Evolutionary conservation across 1,140 invertebrate species (phyloP).

Genomic region (Dendrolimus punctatus): DNA sequence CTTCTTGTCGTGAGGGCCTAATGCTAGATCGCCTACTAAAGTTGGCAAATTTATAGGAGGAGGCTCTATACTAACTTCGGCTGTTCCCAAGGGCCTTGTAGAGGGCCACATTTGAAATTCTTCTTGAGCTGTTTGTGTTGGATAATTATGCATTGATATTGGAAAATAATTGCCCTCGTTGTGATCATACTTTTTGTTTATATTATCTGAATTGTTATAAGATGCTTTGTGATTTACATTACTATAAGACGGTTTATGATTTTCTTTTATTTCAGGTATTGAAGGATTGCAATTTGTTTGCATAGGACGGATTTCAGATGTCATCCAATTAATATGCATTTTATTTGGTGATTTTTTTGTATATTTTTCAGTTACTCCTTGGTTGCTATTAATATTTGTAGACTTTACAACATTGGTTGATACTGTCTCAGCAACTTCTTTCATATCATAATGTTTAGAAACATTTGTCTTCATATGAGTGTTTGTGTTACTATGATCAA

Average conservation of each 20-base stretch:
- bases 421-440: constrained; percentile 26
- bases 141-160: constrained; percentile 56
- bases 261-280: constrained; percentile 40
- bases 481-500: constrained; percentile 35
- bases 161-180: constrained; percentile 56
- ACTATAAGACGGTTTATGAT: constrained; percentile 35
- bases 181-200: constrained; percentile 42
- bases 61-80: constrained; percentile 63
- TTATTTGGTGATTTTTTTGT: constrained; percentile 62
- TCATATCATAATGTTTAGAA: constrained; percentile 39
- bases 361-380: constrained; percentile 43
- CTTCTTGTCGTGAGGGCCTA: constrained; percentile 64
- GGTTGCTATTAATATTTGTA: constrained; percentile 18
- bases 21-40: constrained; percentile 56
- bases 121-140: constrained; percentile 46
- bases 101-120: constrained; percentile 61
- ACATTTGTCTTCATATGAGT: constrained; percentile 26
- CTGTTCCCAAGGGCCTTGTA: constrained; percentile 48
- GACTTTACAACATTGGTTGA: constrained; percentile 23
- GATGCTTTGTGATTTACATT: constrained; percentile 38
- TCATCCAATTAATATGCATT: constrained; percentile 69
- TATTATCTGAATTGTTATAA: constrained; percentile 36
- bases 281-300: constrained; percentile 43
- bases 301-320: constrained; percentile 54
- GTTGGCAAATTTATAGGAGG: constrained; percentile 62